Evolutionary conservation across 2,797 vertebrate genomes (phyloP).

Genomic region (Myotis vivesi): DNA sequence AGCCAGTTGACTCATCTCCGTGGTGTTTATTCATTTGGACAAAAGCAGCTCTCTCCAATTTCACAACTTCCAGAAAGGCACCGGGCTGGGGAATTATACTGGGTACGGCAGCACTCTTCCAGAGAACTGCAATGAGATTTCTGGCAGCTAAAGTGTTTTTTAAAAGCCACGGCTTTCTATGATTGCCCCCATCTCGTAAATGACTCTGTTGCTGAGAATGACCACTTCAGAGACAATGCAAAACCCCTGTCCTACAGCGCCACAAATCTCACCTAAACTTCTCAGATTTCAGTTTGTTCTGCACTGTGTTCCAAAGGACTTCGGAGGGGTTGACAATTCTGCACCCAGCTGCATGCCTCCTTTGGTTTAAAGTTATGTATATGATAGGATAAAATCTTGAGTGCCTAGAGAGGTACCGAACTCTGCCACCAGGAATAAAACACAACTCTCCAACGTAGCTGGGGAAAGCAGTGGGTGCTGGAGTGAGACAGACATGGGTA

Average conservation of each 20-base stretch:
- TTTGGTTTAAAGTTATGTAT: not conserved
- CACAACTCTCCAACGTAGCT: accelerated
- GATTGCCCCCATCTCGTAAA: conserved; percentile 67
- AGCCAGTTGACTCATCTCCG: not conserved
- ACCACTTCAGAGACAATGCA: conserved; percentile 55
- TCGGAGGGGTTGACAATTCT: not conserved
- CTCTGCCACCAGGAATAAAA: not conserved
- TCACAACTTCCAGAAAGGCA: conserved; percentile 70
- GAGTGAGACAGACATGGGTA: not conserved
- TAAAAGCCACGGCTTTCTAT: conserved; percentile 70
- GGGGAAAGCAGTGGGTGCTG: not conserved
- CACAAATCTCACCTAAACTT: not conserved
- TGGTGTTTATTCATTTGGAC: conserved; percentile 72
- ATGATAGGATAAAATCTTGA: not conserved
- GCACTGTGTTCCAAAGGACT: not conserved
- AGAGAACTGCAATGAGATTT: conserved; percentile 69
- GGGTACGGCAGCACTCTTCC: conserved; percentile 56
- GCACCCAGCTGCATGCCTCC: not conserved
- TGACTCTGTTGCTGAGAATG: conserved; percentile 51
- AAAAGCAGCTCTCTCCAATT: conserved; percentile 72
- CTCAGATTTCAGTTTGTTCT: not conserved
- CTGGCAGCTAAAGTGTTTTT: conserved; percentile 74
- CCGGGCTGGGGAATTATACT: conserved; percentile 70
- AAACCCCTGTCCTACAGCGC: conserved; percentile 19
- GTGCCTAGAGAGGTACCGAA: not conserved